Evolutionary conservation across 2,113 vertebrate genomes (phyloP).

Genomic region (Uria aalge): DNA sequence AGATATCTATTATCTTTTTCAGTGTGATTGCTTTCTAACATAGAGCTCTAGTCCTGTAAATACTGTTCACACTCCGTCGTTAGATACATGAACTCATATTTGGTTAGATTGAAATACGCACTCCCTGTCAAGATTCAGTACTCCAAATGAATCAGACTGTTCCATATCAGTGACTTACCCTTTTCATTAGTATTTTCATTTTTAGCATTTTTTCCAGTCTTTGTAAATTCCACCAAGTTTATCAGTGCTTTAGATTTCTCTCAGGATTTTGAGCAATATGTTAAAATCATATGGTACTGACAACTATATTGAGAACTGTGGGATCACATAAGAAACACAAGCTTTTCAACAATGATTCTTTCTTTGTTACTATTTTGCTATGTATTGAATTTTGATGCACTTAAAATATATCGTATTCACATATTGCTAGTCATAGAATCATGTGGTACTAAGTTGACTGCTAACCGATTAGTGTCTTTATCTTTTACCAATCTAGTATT

Average conservation of each 20-base stretch:
- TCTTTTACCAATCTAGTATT: background rate
- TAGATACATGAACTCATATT: background rate
- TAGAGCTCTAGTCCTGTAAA: background rate
- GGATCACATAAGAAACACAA: background rate
- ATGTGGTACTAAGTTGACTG: background rate
- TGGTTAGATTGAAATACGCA: background rate
- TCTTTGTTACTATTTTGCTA: background rate
- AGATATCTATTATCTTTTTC: background rate
- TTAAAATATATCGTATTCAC: background rate
- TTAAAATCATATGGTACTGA: background rate
- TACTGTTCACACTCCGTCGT: background rate
- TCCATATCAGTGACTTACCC: background rate
- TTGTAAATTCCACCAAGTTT: background rate
- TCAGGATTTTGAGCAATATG: background rate
- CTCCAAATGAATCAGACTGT: background rate
- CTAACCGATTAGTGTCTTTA: background rate
- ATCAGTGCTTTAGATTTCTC: background rate
- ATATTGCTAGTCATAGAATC: background rate
- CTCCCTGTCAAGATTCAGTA: background rate
- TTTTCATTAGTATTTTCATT: background rate
- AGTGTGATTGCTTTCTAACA: background rate
- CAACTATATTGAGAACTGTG: background rate
- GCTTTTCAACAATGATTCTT: background rate
- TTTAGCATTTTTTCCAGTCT: background rate
- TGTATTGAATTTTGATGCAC: background rate